These are phyloP conservation scores for Leucopsar rothschildi DNA, from an alignment of 2,113 vertebrate species.

Conservation along the genomic window DNA sequence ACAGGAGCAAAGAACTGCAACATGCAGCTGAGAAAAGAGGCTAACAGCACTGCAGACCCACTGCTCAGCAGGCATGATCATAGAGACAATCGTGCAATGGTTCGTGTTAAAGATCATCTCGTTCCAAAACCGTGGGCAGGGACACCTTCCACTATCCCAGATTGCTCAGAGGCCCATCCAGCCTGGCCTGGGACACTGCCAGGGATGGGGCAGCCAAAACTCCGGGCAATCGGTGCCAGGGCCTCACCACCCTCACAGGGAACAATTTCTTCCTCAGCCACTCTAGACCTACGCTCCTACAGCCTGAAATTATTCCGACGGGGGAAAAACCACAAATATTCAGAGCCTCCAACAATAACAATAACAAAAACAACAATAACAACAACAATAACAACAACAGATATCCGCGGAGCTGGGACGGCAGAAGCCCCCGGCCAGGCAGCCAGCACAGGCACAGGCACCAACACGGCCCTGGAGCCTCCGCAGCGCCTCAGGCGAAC, in stretches of 20 bases:
- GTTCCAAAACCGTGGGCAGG: neutral
- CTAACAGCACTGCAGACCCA: rapidly evolving
- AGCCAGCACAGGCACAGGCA: neutral
- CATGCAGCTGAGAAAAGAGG: neutral
- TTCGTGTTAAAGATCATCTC: rapidly evolving
- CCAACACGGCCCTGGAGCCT: neutral
- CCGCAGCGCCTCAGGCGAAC: too few species aligned
- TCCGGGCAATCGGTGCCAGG: neutral
- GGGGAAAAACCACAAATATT: neutral
- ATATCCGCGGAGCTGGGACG: rapidly evolving
- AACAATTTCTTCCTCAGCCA: neutral
- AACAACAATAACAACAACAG: rapidly evolving
- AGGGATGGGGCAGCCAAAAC: neutral
- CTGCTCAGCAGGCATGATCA: rapidly evolving
- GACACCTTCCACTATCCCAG: neutral
- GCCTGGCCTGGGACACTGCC: neutral
- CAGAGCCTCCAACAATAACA: too few species aligned
- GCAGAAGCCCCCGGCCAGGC: neutral
- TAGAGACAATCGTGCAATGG: rapidly evolving
- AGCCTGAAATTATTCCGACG: too few species aligned
- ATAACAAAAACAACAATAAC: rapidly evolving
- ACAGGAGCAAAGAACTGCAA: rapidly evolving
- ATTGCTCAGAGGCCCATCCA: neutral
- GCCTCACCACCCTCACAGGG: neutral
- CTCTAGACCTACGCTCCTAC: neutral